Percentiles rank a stretch among this genome's conserved stretches.
phyloP scores from a whole-genome alignment of 2,888 invertebrate genomes.

The Ornithoptera priamus region DNA sequence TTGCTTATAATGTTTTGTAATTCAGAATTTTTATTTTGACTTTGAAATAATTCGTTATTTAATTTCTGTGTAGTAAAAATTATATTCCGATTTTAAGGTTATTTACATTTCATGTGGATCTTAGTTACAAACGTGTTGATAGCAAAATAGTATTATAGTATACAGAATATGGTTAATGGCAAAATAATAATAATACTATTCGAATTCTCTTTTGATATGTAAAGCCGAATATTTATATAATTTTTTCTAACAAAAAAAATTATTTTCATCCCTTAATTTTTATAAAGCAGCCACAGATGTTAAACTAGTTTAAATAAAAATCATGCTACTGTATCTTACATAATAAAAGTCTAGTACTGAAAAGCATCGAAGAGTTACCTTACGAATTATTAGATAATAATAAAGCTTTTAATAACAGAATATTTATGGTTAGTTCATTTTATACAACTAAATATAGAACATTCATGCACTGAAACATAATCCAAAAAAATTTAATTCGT shows the following conservation, averaged over 20 bases:
- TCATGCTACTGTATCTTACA: neutral
- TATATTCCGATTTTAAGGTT: neutral
- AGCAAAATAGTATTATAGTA: too few relatives aligned
- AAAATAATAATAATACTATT: too few relatives aligned
- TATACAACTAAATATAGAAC: neutral
- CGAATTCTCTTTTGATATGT: too few relatives aligned
- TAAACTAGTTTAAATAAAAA: neutral
- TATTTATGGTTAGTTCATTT: neutral
- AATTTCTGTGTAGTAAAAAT: constrained; percentile 42
- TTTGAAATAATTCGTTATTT: constrained; percentile 44
- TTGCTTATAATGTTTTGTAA: constrained; percentile 49
- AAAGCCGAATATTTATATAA: too few relatives aligned
- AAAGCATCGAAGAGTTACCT: neutral
- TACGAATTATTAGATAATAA: neutral
- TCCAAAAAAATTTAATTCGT: constrained; percentile 35
- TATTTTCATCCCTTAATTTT: too few relatives aligned
- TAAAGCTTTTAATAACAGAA: neutral
- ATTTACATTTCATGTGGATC: too few relatives aligned
- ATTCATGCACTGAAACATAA: neutral
- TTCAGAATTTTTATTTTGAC: constrained; percentile 54
- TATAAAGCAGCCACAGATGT: neutral
- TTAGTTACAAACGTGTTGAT: too few relatives aligned
- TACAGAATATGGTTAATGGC: too few relatives aligned
- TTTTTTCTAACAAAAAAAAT: too few relatives aligned
- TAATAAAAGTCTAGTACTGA: neutral